A percentile compares a stretch with the other conserved stretches of the same genome.
Evolutionary conservation across 2,888 invertebrate genomes (phyloP).

Genomic region (Drosophila histrio): DNA sequence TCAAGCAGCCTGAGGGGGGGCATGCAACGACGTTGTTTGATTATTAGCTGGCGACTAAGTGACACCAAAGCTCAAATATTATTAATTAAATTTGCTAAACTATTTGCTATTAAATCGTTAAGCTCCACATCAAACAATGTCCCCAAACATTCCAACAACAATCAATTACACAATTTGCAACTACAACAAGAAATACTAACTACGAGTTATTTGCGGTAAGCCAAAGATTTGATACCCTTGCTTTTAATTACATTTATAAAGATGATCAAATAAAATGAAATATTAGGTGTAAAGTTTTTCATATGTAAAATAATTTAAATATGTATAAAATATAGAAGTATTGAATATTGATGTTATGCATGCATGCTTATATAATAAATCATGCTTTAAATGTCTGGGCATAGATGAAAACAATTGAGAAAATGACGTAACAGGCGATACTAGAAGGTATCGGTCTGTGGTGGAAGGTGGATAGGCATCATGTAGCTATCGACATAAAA

Average conservation of each 20-base stretch:
- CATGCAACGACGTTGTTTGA: constrained; percentile 38
- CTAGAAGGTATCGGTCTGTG: too few species aligned
- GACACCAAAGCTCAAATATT: constrained; percentile 50
- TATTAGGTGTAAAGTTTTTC: background rate
- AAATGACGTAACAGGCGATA: too few species aligned
- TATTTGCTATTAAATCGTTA: constrained; percentile 52
- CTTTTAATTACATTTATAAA: too few species aligned
- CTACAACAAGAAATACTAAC: background rate
- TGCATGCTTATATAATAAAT: too few species aligned
- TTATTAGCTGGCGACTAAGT: constrained; percentile 16
- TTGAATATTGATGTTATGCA: too few species aligned
- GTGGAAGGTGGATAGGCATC: too few species aligned
- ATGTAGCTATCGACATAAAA: too few species aligned
- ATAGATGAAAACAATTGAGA: too few species aligned
- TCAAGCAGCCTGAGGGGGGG: constrained; percentile 13
- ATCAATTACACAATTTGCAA: constrained; percentile 9
- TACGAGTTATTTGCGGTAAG: too few species aligned
- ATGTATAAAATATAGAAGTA: too few species aligned
- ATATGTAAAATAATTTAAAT: too few species aligned
- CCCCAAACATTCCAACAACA: constrained; percentile 30
- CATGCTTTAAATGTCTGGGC: too few species aligned
- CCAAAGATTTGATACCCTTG: background rate
- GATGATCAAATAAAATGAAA: background rate
- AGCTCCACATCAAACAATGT: constrained; percentile 44
- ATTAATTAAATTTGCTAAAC: constrained; percentile 71